A percentile compares a stretch with the other conserved stretches of the same genome.
Evolutionary conservation across 2,113 vertebrate species (phyloP).

Genomic region (Eulemur macaco): DNA sequence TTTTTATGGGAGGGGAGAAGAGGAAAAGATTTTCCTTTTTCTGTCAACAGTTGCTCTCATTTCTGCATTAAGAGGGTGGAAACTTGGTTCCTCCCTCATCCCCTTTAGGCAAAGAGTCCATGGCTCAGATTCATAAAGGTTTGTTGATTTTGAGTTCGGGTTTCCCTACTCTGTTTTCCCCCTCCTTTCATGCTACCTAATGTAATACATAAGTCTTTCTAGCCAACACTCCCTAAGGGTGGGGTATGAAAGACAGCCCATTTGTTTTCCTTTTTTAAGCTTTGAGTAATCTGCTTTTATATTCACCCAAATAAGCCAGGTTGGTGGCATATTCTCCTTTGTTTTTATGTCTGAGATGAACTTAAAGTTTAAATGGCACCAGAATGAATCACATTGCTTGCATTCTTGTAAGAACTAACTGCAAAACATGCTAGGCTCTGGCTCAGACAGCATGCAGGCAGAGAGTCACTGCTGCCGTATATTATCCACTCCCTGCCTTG

Average conservation of each 20-base stretch:
- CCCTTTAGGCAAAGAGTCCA: slow-evolving; percentile 48
- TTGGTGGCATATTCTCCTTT: slow-evolving; percentile 37
- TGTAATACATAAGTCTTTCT: background rate
- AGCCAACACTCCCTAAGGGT: slow-evolving; percentile 12
- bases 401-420: background rate
- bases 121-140: slow-evolving; percentile 28
- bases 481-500: background rate
- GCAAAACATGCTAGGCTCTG: background rate
- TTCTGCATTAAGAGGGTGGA: slow-evolving; percentile 61
- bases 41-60: slow-evolving; percentile 54
- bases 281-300: slow-evolving; percentile 54
- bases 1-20: background rate
- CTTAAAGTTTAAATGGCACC: slow-evolving; percentile 3
- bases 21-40: slow-evolving; percentile 57
- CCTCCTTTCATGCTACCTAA: background rate
- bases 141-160: slow-evolving; percentile 52
- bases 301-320: slow-evolving; percentile 10
- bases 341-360: background rate
- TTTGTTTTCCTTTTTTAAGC: background rate
- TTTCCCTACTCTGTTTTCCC: background rate
- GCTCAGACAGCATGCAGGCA: background rate
- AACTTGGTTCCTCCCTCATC: slow-evolving; percentile 40
- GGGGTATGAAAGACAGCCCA: background rate
- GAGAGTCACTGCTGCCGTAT: background rate
- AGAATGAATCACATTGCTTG: background rate